Evolutionary conservation across 2,113 vertebrate genomes (phyloP).

Genomic region (Embiotoca jacksoni): DNA sequence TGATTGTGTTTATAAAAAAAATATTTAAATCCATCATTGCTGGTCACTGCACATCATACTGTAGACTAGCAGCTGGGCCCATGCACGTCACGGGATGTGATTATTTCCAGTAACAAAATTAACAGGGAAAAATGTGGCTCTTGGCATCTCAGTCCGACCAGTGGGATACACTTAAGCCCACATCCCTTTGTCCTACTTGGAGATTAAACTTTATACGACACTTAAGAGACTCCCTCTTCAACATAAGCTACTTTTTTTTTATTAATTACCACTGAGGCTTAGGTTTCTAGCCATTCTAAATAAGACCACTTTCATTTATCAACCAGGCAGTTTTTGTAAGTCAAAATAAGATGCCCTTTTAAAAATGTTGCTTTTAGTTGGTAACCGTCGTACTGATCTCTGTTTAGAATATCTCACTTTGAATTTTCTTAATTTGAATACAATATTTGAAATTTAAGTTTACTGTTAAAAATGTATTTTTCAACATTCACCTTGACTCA

Average conservation of each 20-base stretch:
- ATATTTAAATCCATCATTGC: slow-evolving; percentile 6
- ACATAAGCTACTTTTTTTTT: slow-evolving; percentile 63
- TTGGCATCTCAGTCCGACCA: slow-evolving; percentile 54
- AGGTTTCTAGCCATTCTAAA: slow-evolving; percentile 70
- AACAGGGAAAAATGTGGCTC: slow-evolving; percentile 60
- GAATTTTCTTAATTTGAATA: not conserved
- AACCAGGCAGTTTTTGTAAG: slow-evolving; percentile 34
- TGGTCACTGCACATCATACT: slow-evolving; percentile 14
- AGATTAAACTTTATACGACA: slow-evolving; percentile 68
- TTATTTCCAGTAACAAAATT: slow-evolving; percentile 69
- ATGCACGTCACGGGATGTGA: slow-evolving; percentile 49
- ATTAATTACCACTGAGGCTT: slow-evolving; percentile 78
- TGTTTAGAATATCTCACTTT: not conserved
- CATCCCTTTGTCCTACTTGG: slow-evolving; percentile 79
- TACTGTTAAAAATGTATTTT: too few relatives aligned
- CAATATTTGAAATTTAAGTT: not conserved
- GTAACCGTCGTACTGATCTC: too few relatives aligned
- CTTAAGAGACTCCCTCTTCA: slow-evolving; percentile 73
- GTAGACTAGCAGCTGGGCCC: slow-evolving; percentile 27
- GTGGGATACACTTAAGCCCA: slow-evolving; percentile 64
- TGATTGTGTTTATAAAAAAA: slow-evolving; percentile 42
- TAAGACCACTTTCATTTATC: slow-evolving; percentile 70
- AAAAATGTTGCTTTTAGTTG: not conserved
- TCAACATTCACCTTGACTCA: too few relatives aligned
- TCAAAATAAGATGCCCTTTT: slow-evolving; percentile 27